Evolutionary conservation across 23 tunicate species (phyloP), one percentile per base, ranked within the genome.

Genomic region (Ascidia mentula): DNA sequence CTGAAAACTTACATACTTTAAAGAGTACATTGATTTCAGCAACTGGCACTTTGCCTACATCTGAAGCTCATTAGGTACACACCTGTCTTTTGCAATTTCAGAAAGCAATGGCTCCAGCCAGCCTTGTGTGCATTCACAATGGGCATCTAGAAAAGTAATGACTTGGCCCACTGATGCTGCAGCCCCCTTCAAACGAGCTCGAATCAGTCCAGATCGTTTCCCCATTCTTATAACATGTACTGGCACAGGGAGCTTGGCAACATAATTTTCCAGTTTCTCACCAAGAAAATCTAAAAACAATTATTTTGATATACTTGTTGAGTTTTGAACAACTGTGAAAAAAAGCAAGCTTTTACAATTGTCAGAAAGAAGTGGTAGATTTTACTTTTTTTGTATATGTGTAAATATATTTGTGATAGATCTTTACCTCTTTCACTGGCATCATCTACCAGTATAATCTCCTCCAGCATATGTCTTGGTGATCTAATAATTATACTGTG

Each of bases 51-150:
- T n/a, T n/a, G n/a, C n/a, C n/a, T n/a, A n/a, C n/a, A n/a, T n/a
- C n/a, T n/a, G n/a, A n/a, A n/a, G n/a, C n/a, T n/a, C n/a, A n/a
- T n/a, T n/a, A n/a, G n/a, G n/a, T n/a, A n/a, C n/a, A n/a, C n/a
- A 88, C 88, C 81, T 76, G 78, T 92, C 97, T 79, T 83, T 87
- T 12, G 91, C 92, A 31, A 92, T 92, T 75, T 92, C 97, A 12
- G 86, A 46, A 45, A 92, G 78, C 65, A 92, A 72, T 20, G 97
- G 97, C 74, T 92, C 97, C 73, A 92, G 83, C 97, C 97, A 92
- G 18, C 97, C 97, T 60, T 87, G 38, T 35, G 97, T 92, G 77
- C 97, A 92, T 79, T 92, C 97, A 69, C 97, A 92, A 75, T 92
- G 97, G 26, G 97, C 97, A 60, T 92, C 97, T 6, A 92, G 75